Evolutionary conservation across 2,113 vertebrate genomes (phyloP).

Genomic region (Acinonyx jubatus): DNA sequence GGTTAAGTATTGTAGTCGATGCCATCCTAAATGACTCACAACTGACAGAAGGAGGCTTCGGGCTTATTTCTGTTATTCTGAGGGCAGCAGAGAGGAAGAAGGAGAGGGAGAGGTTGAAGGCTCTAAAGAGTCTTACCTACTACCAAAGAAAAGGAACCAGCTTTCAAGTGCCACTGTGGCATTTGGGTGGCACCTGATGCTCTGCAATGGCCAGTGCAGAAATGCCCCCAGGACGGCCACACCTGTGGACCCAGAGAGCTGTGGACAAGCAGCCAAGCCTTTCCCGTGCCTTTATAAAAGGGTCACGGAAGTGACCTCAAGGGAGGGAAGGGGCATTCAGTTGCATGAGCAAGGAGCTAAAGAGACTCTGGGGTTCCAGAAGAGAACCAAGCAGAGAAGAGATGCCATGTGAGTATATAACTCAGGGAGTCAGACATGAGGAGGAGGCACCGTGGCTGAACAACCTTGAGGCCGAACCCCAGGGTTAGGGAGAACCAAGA

Average conservation of each 20-base stretch:
- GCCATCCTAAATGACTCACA: neutral
- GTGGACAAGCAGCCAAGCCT: neutral
- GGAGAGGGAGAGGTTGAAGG: neutral
- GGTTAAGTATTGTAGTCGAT: neutral
- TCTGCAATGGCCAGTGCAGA: neutral
- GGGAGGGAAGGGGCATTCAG: neutral
- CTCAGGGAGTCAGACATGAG: neutral
- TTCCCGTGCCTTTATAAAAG: neutral
- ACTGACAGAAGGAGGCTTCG: neutral
- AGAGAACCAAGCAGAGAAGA: neutral
- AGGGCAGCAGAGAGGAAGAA: neutral
- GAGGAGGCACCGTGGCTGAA: accelerated
- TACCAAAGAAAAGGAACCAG: neutral
- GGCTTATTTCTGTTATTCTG: neutral
- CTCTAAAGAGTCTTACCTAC: neutral
- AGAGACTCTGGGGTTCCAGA: neutral
- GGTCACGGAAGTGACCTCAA: neutral
- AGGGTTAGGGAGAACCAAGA: neutral
- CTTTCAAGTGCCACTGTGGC: neutral
- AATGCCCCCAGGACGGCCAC: neutral
- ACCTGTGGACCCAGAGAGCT: neutral
- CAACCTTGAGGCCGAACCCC: neutral
- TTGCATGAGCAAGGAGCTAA: neutral
- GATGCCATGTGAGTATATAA: neutral
- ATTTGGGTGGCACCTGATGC: neutral